Evolutionary conservation across 2,797 vertebrate genomes (phyloP).

Genomic region (Acrossocheilus fasciatus): DNA sequence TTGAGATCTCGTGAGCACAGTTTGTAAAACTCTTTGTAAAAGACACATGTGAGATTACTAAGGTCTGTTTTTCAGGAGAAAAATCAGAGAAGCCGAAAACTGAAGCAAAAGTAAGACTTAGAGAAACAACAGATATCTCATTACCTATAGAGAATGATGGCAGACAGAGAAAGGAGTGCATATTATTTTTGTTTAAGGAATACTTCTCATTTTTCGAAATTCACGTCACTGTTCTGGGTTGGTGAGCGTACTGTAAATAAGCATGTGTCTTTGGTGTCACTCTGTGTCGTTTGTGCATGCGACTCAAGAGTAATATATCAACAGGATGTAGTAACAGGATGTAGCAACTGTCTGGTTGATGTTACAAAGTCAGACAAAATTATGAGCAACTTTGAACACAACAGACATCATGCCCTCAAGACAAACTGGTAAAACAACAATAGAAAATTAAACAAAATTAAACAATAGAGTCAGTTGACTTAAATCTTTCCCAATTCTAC

Average conservation of each 20-base stretch:
- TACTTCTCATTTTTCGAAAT: neutral
- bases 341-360: neutral
- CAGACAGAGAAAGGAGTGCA: neutral
- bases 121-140: neutral
- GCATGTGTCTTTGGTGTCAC: neutral
- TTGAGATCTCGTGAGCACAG: neutral
- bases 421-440: constrained; percentile 33
- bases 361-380: constrained; percentile 1
- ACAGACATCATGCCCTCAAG: neutral
- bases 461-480: neutral
- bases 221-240: neutral
- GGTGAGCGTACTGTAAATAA: neutral
- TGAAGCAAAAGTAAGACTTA: neutral
- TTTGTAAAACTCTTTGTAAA: neutral
- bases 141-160: neutral
- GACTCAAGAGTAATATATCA: constrained; percentile 10
- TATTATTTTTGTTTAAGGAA: neutral
- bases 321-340: neutral
- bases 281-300: neutral
- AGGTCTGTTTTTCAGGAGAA: neutral
- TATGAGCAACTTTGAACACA: neutral
- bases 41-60: constrained; percentile 2
- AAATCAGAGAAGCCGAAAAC: neutral
- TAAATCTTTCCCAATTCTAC: neutral
- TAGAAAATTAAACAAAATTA: neutral